Conservation (phyloP, 1,140 invertebrate genomes). For the Andricus grossulariae region DNA sequence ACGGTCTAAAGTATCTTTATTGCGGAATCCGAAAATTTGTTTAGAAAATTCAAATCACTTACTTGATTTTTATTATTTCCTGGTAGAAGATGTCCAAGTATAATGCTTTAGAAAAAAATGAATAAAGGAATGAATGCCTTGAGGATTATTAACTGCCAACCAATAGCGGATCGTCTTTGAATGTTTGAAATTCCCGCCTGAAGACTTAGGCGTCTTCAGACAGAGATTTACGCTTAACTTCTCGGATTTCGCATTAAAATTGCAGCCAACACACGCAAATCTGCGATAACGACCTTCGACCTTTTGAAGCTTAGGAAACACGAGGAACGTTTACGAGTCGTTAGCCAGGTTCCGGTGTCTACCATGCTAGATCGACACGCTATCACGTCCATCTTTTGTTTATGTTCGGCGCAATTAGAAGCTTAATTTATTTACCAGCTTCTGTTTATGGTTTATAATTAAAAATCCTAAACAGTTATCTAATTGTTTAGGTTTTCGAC, state of each 20-base stretch:
- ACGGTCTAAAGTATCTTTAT: background rate
- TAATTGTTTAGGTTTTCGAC: no score
- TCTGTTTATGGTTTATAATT: background rate
- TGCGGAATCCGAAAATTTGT: no score
- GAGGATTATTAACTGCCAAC: slow-evolving; percentile 1
- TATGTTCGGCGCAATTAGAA: background rate
- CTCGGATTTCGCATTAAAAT: slow-evolving; percentile 16
- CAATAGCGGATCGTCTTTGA: background rate
- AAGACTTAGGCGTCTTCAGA: background rate
- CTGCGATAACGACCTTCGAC: slow-evolving; percentile 13
- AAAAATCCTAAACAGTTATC: background rate
- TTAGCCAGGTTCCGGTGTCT: slow-evolving; percentile 3
- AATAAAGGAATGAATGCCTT: background rate
- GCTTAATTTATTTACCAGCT: background rate
- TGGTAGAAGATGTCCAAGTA: no score
- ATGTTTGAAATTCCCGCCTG: slow-evolving; percentile 11
- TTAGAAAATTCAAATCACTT: no score
- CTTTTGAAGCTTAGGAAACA: slow-evolving; percentile 1
- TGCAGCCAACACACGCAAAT: slow-evolving; percentile 22
- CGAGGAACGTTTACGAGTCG: slow-evolving; percentile 10
- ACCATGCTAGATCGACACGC: background rate
- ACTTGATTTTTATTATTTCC: no score
- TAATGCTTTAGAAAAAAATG: background rate
- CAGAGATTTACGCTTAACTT: slow-evolving; percentile 6
- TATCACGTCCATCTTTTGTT: background rate